phyloP scores from a whole-genome alignment of 2,797 vertebrate genomes.

The Hoplostethus atlanticus region DNA sequence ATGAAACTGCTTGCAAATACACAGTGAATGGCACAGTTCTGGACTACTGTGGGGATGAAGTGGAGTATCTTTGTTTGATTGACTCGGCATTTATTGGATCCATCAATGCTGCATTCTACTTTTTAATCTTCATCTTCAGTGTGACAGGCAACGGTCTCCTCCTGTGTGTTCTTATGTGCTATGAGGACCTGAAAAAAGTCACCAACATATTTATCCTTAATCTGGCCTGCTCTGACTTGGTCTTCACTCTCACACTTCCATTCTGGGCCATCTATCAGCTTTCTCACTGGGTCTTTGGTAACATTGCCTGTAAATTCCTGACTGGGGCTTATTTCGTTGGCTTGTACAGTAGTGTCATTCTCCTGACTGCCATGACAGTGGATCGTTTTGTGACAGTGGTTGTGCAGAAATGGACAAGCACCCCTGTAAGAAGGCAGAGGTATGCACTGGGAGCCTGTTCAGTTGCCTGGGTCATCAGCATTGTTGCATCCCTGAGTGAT shows the following conservation, averaged over 20 bases:
- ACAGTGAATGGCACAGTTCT: accelerated
- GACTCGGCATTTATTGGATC: background rate
- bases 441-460: conserved; percentile 52
- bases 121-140: conserved; percentile 73
- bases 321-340: conserved; percentile 59
- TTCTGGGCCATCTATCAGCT: conserved; percentile 70
- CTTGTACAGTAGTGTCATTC: conserved; percentile 75
- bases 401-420: conserved; percentile 45
- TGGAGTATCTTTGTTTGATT: background rate
- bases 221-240: conserved; percentile 75
- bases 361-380: conserved; percentile 80
- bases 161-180: conserved; percentile 52
- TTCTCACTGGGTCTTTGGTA: conserved; percentile 77
- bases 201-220: conserved; percentile 80
- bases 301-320: conserved; percentile 70
- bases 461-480: conserved; percentile 74
- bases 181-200: conserved; percentile 68
- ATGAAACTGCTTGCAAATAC: background rate
- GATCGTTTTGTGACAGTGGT: conserved; percentile 79
- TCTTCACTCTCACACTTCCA: conserved; percentile 77
- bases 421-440: conserved; percentile 31
- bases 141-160: conserved; percentile 73
- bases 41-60: accelerated
- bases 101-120: conserved; percentile 38
- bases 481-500: conserved; percentile 60